Evolutionary conservation across 2,113 vertebrate species (phyloP).

Genomic region (Mustela nigripes): DNA sequence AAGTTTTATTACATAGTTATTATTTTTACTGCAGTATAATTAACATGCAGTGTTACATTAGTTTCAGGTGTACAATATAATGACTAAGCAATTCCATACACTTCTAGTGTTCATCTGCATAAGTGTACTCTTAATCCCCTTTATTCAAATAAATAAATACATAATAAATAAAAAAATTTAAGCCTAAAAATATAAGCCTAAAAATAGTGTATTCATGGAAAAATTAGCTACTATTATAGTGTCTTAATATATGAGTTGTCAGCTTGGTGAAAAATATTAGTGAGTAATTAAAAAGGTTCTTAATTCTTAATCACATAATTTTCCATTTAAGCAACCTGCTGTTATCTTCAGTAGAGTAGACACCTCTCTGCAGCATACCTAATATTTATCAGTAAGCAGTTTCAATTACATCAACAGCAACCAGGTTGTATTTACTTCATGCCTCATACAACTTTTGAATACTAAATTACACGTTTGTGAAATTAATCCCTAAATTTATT

Average conservation of each 20-base stretch:
- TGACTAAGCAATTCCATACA: neutral
- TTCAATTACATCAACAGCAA: constrained; percentile 62
- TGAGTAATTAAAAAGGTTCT: neutral
- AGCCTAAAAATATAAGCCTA: neutral
- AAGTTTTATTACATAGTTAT: neutral
- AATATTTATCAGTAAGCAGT: constrained; percentile 18
- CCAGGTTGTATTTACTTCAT: constrained; percentile 24
- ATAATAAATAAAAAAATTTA: too few species aligned
- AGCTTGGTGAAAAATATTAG: constrained; percentile 13
- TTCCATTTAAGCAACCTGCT: constrained; percentile 17
- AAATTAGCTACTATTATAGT: neutral
- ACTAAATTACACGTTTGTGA: neutral
- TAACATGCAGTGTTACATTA: neutral
- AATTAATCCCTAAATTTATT: constrained; percentile 39
- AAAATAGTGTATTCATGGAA: neutral
- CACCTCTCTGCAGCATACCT: neutral
- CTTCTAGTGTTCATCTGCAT: neutral
- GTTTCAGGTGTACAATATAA: neutral
- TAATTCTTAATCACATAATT: constrained; percentile 45
- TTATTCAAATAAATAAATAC: neutral
- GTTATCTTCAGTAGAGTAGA: neutral
- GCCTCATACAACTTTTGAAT: neutral
- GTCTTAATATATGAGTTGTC: neutral
- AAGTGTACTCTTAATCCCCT: neutral
- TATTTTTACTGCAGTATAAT: neutral